Evolutionary conservation across 2,797 vertebrate species (phyloP).

Genomic region (Todus mexicanus): DNA sequence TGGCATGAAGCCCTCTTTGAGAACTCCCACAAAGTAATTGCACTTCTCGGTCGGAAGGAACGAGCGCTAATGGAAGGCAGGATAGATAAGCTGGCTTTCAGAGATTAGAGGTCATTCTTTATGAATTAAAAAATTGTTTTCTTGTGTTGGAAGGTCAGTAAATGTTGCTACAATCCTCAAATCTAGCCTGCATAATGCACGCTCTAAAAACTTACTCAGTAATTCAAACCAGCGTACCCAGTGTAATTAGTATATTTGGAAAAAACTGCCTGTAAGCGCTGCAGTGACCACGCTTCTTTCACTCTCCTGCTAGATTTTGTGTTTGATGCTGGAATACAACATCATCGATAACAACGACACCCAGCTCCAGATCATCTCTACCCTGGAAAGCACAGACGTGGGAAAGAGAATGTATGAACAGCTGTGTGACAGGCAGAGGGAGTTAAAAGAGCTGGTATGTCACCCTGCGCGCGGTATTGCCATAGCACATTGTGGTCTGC

Average conservation of each 20-base stretch:
- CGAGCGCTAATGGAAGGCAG: background rate
- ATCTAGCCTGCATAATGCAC: background rate
- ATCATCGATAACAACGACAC: slow-evolving; percentile 99
- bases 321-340: slow-evolving; percentile 99
- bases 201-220: background rate
- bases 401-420: slow-evolving; percentile 98
- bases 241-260: background rate
- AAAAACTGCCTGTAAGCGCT: background rate
- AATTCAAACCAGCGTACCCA: background rate
- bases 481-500: background rate
- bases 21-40: background rate
- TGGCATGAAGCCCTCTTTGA: background rate
- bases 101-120: background rate
- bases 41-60: background rate
- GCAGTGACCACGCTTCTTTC: background rate
- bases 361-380: slow-evolving; percentile 98
- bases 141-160: background rate
- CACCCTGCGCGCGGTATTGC: background rate
- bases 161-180: background rate
- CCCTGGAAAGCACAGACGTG: slow-evolving; percentile 94
- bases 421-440: slow-evolving; percentile 95
- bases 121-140: background rate
- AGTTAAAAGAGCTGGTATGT: slow-evolving; percentile 97
- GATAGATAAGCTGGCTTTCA: background rate
- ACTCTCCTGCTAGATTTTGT: slow-evolving; percentile 84